Percentiles rank a stretch among this genome's conserved stretches.
These are phyloP conservation scores for Telenomus remus DNA, from an alignment of 1,140 invertebrate species.

Conservation along the genomic window DNA sequence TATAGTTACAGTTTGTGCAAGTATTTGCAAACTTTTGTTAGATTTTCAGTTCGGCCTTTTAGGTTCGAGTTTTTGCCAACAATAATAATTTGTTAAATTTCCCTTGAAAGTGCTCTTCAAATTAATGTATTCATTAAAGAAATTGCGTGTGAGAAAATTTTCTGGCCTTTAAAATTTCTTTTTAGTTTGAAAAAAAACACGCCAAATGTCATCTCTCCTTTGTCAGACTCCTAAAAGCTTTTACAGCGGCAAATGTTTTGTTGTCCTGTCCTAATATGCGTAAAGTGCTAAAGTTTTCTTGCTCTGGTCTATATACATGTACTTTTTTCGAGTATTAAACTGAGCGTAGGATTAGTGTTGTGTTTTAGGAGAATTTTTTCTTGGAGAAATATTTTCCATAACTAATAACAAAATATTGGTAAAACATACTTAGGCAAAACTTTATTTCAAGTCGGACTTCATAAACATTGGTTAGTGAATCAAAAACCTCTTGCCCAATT, in stretches of 20 bases:
- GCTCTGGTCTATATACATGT: conserved; percentile 25
- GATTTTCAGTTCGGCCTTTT: background rate
- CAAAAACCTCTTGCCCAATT: too few relatives aligned
- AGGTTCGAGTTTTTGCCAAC: too few relatives aligned
- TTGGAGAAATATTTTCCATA: too few relatives aligned
- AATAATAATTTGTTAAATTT: conserved; percentile 4
- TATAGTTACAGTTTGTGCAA: conserved; percentile 66
- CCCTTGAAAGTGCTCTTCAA: too few relatives aligned
- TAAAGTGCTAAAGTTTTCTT: conserved; percentile 26
- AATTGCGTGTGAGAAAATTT: conserved; percentile 38
- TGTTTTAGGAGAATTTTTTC: too few relatives aligned
- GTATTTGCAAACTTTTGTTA: conserved; percentile 63
- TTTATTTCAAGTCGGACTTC: too few relatives aligned
- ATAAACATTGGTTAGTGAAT: too few relatives aligned
- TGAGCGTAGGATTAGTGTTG: conserved; percentile 11
- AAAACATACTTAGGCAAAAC: too few relatives aligned
- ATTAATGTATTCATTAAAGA: conserved; percentile 33
- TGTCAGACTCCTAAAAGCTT: conserved; percentile 47
- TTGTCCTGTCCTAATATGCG: conserved; percentile 4
- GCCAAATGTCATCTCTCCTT: conserved; percentile 31
- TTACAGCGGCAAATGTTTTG: conserved; percentile 47
- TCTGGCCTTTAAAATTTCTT: conserved; percentile 32
- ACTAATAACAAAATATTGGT: too few relatives aligned
- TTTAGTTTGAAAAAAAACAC: conserved; percentile 37
- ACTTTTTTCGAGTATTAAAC: conserved; percentile 28